Evolutionary conservation across 2,888 invertebrate genomes (phyloP).

Genomic region (Drosophila greeni): DNA sequence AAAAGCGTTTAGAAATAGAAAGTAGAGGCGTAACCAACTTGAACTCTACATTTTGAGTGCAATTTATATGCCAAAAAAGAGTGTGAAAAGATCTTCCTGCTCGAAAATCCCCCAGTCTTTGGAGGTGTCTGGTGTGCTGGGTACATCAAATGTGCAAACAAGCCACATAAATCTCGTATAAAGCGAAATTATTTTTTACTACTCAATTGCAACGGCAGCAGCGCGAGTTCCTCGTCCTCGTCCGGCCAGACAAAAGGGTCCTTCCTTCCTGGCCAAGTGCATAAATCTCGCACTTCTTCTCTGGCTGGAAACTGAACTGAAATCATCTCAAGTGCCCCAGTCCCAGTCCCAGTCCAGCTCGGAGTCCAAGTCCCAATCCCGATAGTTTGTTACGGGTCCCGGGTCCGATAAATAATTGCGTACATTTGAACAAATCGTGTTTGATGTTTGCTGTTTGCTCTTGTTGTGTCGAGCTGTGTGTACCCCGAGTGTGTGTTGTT

Average conservation of each 20-base stretch:
- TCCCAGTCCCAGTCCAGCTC: conserved; percentile 11
- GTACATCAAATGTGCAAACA: conserved; percentile 77
- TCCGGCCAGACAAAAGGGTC: conserved; percentile 64
- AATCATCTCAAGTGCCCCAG: conserved; percentile 35
- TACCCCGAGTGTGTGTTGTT: conserved; percentile 21
- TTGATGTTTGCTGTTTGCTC: conserved; percentile 75
- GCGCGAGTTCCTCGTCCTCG: conserved; percentile 22
- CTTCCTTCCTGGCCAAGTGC: conserved; percentile 62
- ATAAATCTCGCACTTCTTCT: conserved; percentile 64
- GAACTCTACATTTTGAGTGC: conserved; percentile 14
- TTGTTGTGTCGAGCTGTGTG: conserved; percentile 47
- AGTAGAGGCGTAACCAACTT: conserved; percentile 57
- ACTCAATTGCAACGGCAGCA: conserved; percentile 69
- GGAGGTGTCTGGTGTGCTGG: conserved; percentile 45
- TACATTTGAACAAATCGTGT: conserved; percentile 77
- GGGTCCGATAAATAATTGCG: conserved; percentile 76
- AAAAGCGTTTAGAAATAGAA: conserved; percentile 65
- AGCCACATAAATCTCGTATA: conserved; percentile 75
- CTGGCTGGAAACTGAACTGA: conserved; percentile 29
- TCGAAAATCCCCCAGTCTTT: conserved; percentile 1
- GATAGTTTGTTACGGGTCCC: conserved; percentile 51
- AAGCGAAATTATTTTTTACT: conserved; percentile 73
- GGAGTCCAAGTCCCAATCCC: conserved; percentile 19
- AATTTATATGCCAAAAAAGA: conserved; percentile 35
- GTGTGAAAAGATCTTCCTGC: conserved; percentile 13